Evolutionary conservation across 1,140 invertebrate genomes (phyloP).

Genomic region (Solenopsis fugax): DNA sequence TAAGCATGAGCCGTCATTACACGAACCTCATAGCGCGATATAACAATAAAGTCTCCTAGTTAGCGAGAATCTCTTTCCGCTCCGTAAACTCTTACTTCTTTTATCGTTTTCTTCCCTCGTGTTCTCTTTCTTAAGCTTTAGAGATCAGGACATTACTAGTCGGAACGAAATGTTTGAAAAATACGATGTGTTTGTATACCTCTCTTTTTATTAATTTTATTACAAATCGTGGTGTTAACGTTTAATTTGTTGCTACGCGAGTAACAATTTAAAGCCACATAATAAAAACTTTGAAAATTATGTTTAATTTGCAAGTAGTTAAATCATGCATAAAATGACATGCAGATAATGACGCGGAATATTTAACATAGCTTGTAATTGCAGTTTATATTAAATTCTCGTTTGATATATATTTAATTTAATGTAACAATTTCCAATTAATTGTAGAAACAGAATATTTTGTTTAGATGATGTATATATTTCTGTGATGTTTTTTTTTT

Average conservation of each 20-base stretch:
- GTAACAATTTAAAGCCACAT: neutral
- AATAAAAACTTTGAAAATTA: neutral
- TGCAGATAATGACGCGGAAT: neutral
- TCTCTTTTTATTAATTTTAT: neutral
- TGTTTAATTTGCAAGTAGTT: neutral
- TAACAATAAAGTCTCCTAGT: constrained; percentile 33
- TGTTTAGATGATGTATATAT: neutral
- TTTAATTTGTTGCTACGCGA: neutral
- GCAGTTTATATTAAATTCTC: neutral
- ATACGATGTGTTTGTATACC: neutral
- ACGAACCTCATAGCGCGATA: constrained; percentile 45
- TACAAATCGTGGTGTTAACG: neutral
- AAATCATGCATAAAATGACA: neutral
- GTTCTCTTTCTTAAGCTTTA: neutral
- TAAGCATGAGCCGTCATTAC: constrained; percentile 64
- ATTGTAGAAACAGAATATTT: neutral
- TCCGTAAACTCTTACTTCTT: neutral
- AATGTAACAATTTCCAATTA: constrained; percentile 12
- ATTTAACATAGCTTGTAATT: neutral
- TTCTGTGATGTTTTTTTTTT: constrained; percentile 25
- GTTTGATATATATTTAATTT: neutral
- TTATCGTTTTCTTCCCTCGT: constrained; percentile 13
- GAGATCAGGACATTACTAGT: neutral
- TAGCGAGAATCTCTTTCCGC: constrained; percentile 19
- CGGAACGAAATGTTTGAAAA: constrained; percentile 13